Base-by-base conservation (phyloP, 2,888 invertebrate genomes). In the Augochlorella aurata region DNA sequence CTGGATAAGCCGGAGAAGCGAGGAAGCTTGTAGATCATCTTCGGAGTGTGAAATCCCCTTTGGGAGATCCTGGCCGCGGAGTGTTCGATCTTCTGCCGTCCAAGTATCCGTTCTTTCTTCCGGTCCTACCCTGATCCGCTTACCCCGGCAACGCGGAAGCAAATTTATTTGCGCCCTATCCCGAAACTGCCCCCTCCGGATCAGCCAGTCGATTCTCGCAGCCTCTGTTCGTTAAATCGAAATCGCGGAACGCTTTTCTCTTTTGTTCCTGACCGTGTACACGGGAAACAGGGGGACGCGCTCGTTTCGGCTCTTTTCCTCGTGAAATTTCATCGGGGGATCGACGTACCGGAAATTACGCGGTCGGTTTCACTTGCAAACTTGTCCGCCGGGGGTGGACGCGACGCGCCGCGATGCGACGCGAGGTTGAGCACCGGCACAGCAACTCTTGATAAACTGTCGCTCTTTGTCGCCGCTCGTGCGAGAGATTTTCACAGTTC, bases 391-490 rank as follows among this genome's bases (percentile, higher is more conserved):
- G 61, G n/a, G 50, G 10, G 61, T 54, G 45, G 38, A 52, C 58
- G 45, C 44, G 66, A 21, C 47, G 16, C 21, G 52, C 3, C 38
- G 38, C 38, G 38, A 52, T 49, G 45, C 44, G 66, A 21, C 47
- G 16, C 21, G 52, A 44, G 58, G 73, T 68, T 58, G 29, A 52
- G 73, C 54, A 72, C 61, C 71, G 69, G 63, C 58, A 58, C 58
- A 58, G 58, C 73, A 77, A 61, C 72, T 77, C 83, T 85, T 85
- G 87, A 85, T 84, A 84, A 87, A 88, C 75, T 77, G 65, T 29
- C 70, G 61, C 71, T 61, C 84, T 87, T 81, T 84, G 84, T 68
- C 65, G 82, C 47, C 74, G 61, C 4, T 65, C 81, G 77, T 72
- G 84, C 85, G 77, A 86, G 67, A 77, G 52, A 76, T 82, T 84